Evolutionary conservation across 2,888 invertebrate genomes (phyloP).

Genomic region (Timema cristinae): DNA sequence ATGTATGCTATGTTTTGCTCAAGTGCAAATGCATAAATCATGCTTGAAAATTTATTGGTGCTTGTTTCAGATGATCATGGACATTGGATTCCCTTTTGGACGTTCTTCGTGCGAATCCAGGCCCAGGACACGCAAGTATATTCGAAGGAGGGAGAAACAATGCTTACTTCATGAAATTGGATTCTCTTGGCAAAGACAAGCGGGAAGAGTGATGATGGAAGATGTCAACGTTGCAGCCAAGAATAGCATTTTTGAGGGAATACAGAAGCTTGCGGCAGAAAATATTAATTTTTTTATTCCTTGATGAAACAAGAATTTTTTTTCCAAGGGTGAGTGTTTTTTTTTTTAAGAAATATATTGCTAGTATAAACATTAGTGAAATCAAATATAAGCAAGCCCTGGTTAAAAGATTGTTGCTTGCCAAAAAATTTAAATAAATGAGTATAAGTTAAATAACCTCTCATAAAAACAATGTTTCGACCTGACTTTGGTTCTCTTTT

Average conservation of each 20-base stretch:
- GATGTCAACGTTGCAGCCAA: background rate
- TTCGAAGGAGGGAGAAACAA: background rate
- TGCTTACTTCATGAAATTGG: background rate
- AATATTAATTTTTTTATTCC: background rate
- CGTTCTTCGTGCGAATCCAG: background rate
- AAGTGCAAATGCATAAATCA: too few relatives aligned
- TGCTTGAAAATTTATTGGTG: too few relatives aligned
- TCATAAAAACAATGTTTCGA: too few relatives aligned
- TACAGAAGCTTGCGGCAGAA: background rate
- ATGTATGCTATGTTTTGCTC: too few relatives aligned
- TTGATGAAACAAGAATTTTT: conserved; percentile 11
- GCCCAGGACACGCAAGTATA: background rate
- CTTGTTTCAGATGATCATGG: background rate
- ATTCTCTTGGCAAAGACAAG: background rate
- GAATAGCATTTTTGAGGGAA: background rate
- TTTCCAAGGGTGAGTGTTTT: background rate
- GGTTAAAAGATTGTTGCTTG: background rate
- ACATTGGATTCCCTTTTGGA: background rate
- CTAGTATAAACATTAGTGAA: too few relatives aligned
- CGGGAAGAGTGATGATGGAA: background rate
- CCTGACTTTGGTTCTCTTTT: too few relatives aligned
- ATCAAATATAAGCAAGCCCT: background rate
- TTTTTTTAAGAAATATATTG: background rate
- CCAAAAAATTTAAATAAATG: too few relatives aligned
- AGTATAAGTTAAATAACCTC: too few relatives aligned